Evolutionary conservation across 2,113 vertebrate species (phyloP), one percentile per base, ranked within the genome.

Genomic region (Marmota flaviventris): DNA sequence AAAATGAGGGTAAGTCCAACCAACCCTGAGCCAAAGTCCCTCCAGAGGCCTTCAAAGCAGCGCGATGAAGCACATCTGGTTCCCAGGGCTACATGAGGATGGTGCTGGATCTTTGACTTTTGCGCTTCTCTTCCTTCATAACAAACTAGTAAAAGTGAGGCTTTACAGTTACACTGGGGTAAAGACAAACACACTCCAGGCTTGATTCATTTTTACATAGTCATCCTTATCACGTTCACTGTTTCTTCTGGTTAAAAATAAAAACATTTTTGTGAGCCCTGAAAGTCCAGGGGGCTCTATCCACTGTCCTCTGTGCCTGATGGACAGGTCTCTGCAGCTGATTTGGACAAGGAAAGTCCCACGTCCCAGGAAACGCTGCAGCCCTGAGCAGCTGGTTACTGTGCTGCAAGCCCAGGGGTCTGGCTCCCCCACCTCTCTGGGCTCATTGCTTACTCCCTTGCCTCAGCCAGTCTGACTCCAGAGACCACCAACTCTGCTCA

Each of bases 181-280:
- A 58, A 91, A 85, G 77, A 89, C 51, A 86, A 61, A 69, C 18
- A 82, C 20, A 87, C 56, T 37, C 73, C 45, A 72, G 4, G 5
- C 14, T 93, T 45, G 39, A 86, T 17, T 69, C 42, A 63, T 77
- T 70, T 76, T 61, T 77, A 37, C 37, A 37, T 85, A 73, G 42
- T 81, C 12, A 79, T 91, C 58, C 83, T 77, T 45, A 53, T 89
- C 10, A 25, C 48, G 24, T 34, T 73, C 32, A 69, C 32, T 81
- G 72, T 90, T 94, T 17, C 67, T 85, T 53, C 29, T 65, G 61
- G 75, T 86, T 77, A 10, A 67, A 69, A 93, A 92, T 45, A 45
- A 9, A 45, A 9, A 34, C 11, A 67, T 63, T 72, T 67, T 78
- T 14, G 1, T 72, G 63, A 42, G 25, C 22, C 16, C 25, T 78